Evolutionary conservation across 1,140 invertebrate genomes (phyloP), one percentile per base, ranked within the genome.

Genomic region (Macrobrachium nipponense): DNA sequence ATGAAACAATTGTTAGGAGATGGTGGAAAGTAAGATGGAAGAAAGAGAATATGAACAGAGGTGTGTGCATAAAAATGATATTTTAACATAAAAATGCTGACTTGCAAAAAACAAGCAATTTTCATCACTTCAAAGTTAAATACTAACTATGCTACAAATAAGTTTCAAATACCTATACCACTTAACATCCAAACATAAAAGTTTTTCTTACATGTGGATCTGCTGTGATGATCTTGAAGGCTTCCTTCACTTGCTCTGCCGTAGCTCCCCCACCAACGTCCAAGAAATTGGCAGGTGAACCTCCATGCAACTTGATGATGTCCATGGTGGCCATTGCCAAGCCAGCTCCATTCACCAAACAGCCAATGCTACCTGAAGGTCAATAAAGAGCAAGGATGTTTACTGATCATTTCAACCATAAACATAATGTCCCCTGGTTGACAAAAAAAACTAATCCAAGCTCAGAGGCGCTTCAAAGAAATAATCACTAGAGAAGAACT

Each of bases 301-400:
- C 98, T 68, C 97, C 97, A 91, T 98, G 96, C 3, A 98, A 91
- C 90, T 97, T 97, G 66, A 99, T 98, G 59, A 98, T 97, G 90
- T 99, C 97, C 97, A 99, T 98, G n/a, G 97, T 99, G 44, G 97
- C 98, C 98, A 99, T 99, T 11, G 98, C 98, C n/a, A 99, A 92
- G 43, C 98, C 98, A 88, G 98, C 98, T 27, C 98, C 98, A 92
- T 99, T 99, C 0, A 99, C 98, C 93, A 92, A 85, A 88, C 91
- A 92, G 20, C 92, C 92, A 89, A 93, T 93, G 84, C 91, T 90
- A 60, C 91, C 91, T 92, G 82, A 64, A 76, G 81, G 44, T 23
- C 12, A 12, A 43, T 14, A 36, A 23, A 73, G 5, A 5, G 23
- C 23, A 4, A 73, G 20, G 7, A 43, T 23, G 23, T 10, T 14